Base-by-base conservation (phyloP, 2,888 invertebrate genomes). In the Sicus ferrugineus region DNA sequence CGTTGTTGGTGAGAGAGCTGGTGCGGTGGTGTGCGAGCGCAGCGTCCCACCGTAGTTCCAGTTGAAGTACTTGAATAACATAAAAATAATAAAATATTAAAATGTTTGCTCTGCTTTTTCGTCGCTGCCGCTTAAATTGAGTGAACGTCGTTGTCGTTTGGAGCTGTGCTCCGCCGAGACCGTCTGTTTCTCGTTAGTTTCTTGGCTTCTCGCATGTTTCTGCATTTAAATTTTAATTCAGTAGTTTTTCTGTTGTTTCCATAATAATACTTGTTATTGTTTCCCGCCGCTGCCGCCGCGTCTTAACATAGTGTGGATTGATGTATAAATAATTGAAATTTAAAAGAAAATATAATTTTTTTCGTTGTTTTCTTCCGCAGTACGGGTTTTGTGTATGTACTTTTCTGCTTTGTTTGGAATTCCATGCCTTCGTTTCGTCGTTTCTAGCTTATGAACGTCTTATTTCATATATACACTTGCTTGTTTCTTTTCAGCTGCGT, bases 291-390 rank as follows among this genome's bases (percentile, higher is more conserved):
- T 48, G 30, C 66, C 28, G 46, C 59, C 28, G 34, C 59, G 42
- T 30, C 9, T 52, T 67, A 38, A 48, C 23, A 46, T 66, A 56
- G 34, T 65, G 54, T 31, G 65, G 46, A 61, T 61, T 67, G 54
- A 56, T 69, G 64, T 64, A 64, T 56, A 69, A 69, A 69, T 69
- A 69, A 69, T 58, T 64, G 64, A 64, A 64, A 63, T 63, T 64
- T 69, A 48, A 56, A 69, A 69, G 68, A 62, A 62, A 71, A 68
- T 73, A 70, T 67, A n/a, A 54, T 72, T 72, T 71, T 73, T 50
- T 58, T 65, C 65, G 21, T 48, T 68, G 61, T 68, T 65, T 58
- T 71, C 62, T 65, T 67, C 48, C 21, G 30, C 30, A 67, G 46
- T 62, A 34, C 31, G 21, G n/a, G 46, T 54, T 62, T 59, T 62